Base-by-base conservation (phyloP, 2,113 vertebrate genomes). In the Pipa parva region DNA sequence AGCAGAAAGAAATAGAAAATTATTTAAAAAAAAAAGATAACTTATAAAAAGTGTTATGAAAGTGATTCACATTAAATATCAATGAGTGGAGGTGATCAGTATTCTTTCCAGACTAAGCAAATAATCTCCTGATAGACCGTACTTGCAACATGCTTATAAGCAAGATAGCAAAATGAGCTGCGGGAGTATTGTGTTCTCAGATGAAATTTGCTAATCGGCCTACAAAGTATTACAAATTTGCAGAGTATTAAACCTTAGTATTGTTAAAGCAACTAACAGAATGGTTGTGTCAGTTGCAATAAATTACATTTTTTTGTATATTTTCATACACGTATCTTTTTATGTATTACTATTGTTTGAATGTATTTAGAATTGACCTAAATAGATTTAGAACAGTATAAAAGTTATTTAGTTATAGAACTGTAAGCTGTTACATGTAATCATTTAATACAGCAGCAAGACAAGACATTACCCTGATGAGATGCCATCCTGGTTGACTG, bases 141-240 rank as follows among this genome's bases (percentile, higher is more conserved):
- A 60, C 60, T 70, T 70, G 57, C 54, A 61, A 61, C 48, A 54
- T 49, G 61, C 58, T 70, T 54, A 61, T 52, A 69, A 61, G 54
- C 66, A 25, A 61, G 66, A 70, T 70, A 54, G 61, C 66, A 70
- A 61, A 70, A 70, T 42, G 57, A 70, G 57, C 66, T 70, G 58
- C 57, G 58, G 66, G 66, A 70, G 24, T 70, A 70, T 70, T 59
- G 17, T 60, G 46, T 61, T 70, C 66, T 70, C 66, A 54, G 33
- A 70, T 61, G 48, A 70, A 59, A 70, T 60, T 60, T 70, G 58
- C 66, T 70, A 70, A 70, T 61, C 60, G 66, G 61, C 66, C 60
- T 70, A 59, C 52, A 70, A 70, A 70, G 46, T 49, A 22, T 49
- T 61, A 33, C 58, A 70, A 42, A 39, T 61, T 24, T 50, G 52